Evolutionary conservation across 2,797 vertebrate species (phyloP).

Genomic region (Fistularia commersonii): DNA sequence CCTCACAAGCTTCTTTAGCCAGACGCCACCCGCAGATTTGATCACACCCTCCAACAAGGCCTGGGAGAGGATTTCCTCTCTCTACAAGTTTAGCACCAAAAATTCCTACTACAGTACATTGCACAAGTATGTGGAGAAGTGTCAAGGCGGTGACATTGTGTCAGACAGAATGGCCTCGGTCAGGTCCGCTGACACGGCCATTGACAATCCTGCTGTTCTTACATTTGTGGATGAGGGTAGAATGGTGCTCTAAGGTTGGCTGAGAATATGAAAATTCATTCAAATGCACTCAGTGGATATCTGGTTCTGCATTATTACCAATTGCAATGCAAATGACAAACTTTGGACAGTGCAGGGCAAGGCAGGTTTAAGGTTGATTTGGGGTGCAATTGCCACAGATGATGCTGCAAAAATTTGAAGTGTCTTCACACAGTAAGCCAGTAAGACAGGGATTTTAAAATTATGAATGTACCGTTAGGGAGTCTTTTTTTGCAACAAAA

Average conservation of each 20-base stretch:
- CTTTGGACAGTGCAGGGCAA: no score
- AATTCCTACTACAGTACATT: conserved; percentile 70
- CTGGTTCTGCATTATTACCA: no score
- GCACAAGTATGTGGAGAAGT: conserved; percentile 57
- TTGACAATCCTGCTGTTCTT: conserved; percentile 1
- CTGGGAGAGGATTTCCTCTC: conserved; percentile 71
- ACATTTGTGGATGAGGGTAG: conserved; percentile 55
- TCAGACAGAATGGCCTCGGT: conserved; percentile 1
- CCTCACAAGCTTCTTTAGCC: conserved; percentile 70
- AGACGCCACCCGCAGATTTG: neutral
- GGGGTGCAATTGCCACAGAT: no score
- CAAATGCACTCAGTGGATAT: no score
- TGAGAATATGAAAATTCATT: neutral
- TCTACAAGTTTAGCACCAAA: conserved; percentile 49
- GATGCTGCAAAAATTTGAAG: no score
- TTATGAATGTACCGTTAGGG: no score
- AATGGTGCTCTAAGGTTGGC: conserved; percentile 2
- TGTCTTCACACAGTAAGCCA: no score
- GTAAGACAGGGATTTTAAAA: no score
- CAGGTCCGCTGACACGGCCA: neutral
- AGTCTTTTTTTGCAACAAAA: no score
- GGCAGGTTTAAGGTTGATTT: no score
- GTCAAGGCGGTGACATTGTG: fast-evolving
- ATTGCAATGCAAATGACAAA: no score
- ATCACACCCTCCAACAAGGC: conserved; percentile 55